Conservation (phyloP, 1,140 invertebrate species). For the Bombus difficillimus region DNA sequence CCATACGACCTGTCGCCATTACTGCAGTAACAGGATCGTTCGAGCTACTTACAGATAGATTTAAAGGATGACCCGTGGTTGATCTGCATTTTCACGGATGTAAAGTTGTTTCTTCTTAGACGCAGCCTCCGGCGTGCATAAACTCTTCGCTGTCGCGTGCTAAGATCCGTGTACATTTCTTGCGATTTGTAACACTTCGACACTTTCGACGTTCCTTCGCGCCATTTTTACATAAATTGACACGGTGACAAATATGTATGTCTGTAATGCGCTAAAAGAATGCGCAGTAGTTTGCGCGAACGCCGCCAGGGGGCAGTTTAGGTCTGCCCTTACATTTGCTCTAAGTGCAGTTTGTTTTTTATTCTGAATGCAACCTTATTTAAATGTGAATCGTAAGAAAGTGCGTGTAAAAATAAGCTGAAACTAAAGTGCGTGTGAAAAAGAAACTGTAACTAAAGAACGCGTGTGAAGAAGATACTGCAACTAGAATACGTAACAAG, state of each 20-base stretch:
- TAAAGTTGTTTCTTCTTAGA: slow-evolving; percentile 46
- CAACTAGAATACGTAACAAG: not conserved
- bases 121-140: slow-evolving; percentile 18
- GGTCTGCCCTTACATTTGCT: not conserved
- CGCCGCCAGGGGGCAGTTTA: slow-evolving; percentile 4
- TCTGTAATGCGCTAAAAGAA: not conserved
- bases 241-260: not conserved
- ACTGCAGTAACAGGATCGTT: slow-evolving; percentile 29
- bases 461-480: too few relatives aligned
- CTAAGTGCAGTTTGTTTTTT: not conserved
- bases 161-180: not conserved
- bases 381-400: not conserved
- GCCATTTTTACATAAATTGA: not conserved
- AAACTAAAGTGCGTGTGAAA: too few relatives aligned
- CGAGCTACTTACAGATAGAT: slow-evolving; percentile 49
- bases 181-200: not conserved
- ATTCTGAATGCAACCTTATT: too few relatives aligned
- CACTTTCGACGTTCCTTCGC: not conserved
- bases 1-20: slow-evolving; percentile 23
- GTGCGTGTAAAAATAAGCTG: too few relatives aligned
- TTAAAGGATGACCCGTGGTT: slow-evolving; percentile 33
- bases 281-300: not conserved
- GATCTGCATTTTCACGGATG: slow-evolving; percentile 20
- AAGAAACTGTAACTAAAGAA: not conserved
- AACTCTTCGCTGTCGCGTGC: not conserved